Percentiles rank a stretch among this genome's conserved stretches.
phyloP scores from a whole-genome alignment of 2,888 invertebrate species.

The Tenthredo livida region DNA sequence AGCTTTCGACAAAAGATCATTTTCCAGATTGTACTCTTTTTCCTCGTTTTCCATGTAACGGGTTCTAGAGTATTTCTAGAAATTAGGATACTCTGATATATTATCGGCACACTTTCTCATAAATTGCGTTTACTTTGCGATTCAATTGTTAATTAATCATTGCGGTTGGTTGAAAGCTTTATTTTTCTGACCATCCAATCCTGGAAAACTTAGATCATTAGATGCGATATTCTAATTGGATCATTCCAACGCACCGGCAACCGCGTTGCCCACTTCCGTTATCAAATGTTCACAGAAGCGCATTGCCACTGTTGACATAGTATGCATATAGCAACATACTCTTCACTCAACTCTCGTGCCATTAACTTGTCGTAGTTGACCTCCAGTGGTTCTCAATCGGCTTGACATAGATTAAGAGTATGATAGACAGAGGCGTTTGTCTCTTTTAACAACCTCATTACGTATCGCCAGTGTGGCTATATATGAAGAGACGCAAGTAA shows the following conservation, averaged over 20 bases:
- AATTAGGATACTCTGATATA: neutral
- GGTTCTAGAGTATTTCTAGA: neutral
- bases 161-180: neutral
- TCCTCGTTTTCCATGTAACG: neutral
- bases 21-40: neutral
- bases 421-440: neutral
- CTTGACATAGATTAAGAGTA: conserved; percentile 22
- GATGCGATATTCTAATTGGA: conserved; percentile 10
- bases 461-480: neutral
- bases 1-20: neutral
- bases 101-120: neutral
- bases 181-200: neutral
- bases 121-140: neutral
- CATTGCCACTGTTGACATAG: conserved; percentile 47
- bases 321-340: conserved; percentile 60
- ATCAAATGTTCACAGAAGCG: conserved; percentile 20
- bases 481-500: neutral
- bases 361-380: conserved; percentile 74
- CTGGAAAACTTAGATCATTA: neutral
- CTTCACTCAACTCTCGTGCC: conserved; percentile 57
- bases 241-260: neutral
- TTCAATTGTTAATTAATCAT: neutral
- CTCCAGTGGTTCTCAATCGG: conserved; percentile 69
- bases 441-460: neutral
- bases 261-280: neutral